These are phyloP conservation scores for Cherax quadricarinatus DNA, from an alignment of 1,140 invertebrate species.

Conservation along the genomic window DNA sequence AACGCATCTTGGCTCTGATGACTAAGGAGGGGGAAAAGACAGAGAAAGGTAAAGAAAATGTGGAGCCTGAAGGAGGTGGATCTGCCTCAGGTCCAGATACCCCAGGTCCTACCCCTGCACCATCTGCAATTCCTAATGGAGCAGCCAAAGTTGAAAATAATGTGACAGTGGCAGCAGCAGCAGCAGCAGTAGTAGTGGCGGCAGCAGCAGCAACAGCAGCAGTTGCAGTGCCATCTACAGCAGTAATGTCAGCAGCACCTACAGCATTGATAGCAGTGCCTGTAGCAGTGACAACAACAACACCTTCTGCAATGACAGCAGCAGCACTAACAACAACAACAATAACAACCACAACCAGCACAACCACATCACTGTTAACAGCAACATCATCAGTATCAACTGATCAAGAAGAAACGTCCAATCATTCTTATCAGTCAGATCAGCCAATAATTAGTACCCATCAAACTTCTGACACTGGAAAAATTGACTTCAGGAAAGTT, in stretches of 20 bases:
- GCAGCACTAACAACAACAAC: too few species aligned
- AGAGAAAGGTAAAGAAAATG: conserved; percentile 81
- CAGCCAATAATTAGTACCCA: conserved; percentile 21
- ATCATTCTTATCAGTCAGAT: conserved; percentile 58
- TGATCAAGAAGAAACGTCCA: conserved; percentile 51
- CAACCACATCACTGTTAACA: not conserved
- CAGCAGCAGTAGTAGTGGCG: not conserved
- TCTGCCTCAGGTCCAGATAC: conserved; percentile 74
- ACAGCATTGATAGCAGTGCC: not conserved
- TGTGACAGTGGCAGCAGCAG: not conserved
- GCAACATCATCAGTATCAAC: not conserved
- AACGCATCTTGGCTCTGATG: conserved; percentile 79
- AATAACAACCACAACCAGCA: not conserved
- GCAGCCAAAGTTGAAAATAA: conserved; percentile 49
- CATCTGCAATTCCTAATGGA: conserved; percentile 61
- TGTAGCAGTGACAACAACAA: not conserved
- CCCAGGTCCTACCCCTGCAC: conserved; percentile 73
- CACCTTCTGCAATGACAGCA: too few species aligned
- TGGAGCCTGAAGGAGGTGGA: conserved; percentile 76
- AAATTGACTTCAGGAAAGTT: conserved; percentile 63
- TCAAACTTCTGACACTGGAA: conserved; percentile 40
- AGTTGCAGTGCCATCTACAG: too few species aligned
- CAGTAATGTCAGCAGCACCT: not conserved
- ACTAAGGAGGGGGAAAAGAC: conserved; percentile 74
- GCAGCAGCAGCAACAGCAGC: conserved; percentile 20